A percentile compares a stretch with the other conserved stretches of the same genome.
These are phyloP conservation scores for Poeciliopsis occidentalis DNA, from an alignment of 2,113 vertebrate genomes.

Conservation along the genomic window DNA sequence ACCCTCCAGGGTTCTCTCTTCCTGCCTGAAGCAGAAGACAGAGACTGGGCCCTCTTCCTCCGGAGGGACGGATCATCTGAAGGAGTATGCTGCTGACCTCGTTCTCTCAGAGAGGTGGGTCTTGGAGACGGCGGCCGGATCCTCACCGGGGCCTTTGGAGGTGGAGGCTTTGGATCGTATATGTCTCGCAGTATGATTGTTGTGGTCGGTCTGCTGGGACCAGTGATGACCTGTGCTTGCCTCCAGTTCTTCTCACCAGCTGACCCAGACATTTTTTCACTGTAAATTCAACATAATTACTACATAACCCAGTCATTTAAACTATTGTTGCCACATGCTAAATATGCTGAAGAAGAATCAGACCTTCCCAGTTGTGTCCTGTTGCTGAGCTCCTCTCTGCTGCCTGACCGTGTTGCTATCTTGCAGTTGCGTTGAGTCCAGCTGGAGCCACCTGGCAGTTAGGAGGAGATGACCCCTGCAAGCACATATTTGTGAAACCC, in stretches of 20 bases:
- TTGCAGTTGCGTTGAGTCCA: slow-evolving; percentile 5
- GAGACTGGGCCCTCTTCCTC: slow-evolving; percentile 83
- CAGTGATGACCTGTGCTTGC: slow-evolving; percentile 33
- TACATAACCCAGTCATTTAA: not conserved
- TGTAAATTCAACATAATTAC: slow-evolving; percentile 24
- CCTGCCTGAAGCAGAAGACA: slow-evolving; percentile 76
- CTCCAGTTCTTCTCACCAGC: slow-evolving; percentile 20
- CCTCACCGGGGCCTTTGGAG: slow-evolving; percentile 37
- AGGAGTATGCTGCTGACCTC: not conserved
- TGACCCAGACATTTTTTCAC: slow-evolving; percentile 35
- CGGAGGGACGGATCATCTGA: slow-evolving; percentile 82
- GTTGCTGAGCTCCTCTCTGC: slow-evolving; percentile 13
- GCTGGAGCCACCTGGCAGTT: slow-evolving; percentile 37
- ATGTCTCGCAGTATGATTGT: slow-evolving; percentile 68
- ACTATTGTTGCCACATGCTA: not conserved
- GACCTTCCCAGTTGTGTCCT: slow-evolving; percentile 44
- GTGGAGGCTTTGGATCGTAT: slow-evolving; percentile 48
- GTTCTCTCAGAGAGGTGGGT: slow-evolving; percentile 11
- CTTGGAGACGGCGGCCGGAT: slow-evolving; percentile 63
- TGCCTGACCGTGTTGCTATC: slow-evolving; percentile 26
- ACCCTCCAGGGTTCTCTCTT: slow-evolving; percentile 49
- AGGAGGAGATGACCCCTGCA: slow-evolving; percentile 26
- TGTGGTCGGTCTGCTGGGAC: slow-evolving; percentile 72
- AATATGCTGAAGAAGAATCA: slow-evolving; percentile 3
- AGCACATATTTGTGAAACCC: not conserved